phyloP scores from a whole-genome alignment of 2,113 vertebrate species.

The Sakesphorus luctuosus region DNA sequence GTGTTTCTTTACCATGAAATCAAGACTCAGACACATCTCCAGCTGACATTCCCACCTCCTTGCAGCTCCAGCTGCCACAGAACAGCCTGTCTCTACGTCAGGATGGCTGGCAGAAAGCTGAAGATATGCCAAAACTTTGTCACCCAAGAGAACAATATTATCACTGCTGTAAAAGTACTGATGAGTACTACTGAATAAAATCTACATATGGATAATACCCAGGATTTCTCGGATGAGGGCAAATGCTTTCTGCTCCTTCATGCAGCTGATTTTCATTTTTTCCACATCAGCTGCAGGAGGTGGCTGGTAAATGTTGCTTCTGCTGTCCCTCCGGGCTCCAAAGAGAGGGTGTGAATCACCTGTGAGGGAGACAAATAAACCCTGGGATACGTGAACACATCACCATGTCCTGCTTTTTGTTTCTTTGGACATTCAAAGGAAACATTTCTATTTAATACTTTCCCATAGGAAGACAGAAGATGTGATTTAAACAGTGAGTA shows the following conservation, averaged over 20 bases:
- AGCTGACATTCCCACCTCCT: not conserved
- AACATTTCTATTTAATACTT: not conserved
- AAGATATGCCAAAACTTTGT: not conserved
- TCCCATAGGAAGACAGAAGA: not conserved
- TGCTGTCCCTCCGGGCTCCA: slow-evolving; percentile 81
- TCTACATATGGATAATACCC: slow-evolving; percentile 67
- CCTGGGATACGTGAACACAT: not conserved
- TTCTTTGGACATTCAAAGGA: slow-evolving; percentile 33
- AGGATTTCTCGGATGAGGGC: slow-evolving; percentile 89
- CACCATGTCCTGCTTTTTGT: not conserved
- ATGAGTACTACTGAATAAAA: not conserved
- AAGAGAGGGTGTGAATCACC: slow-evolving; percentile 78
- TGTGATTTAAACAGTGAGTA: not conserved
- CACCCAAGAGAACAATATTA: not conserved
- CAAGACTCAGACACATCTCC: not conserved
- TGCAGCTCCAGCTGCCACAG: not conserved
- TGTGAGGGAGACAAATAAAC: slow-evolving; percentile 46
- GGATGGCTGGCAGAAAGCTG: not conserved
- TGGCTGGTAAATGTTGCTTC: slow-evolving; percentile 84
- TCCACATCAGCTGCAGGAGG: slow-evolving; percentile 84
- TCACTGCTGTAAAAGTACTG: not conserved
- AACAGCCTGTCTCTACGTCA: not conserved
- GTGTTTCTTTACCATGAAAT: not conserved
- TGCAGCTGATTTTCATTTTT: slow-evolving; percentile 83
- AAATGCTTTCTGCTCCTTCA: slow-evolving; percentile 91